phyloP scores from a whole-genome alignment of 2,888 invertebrate species.

The Sesamia inferens region DNA sequence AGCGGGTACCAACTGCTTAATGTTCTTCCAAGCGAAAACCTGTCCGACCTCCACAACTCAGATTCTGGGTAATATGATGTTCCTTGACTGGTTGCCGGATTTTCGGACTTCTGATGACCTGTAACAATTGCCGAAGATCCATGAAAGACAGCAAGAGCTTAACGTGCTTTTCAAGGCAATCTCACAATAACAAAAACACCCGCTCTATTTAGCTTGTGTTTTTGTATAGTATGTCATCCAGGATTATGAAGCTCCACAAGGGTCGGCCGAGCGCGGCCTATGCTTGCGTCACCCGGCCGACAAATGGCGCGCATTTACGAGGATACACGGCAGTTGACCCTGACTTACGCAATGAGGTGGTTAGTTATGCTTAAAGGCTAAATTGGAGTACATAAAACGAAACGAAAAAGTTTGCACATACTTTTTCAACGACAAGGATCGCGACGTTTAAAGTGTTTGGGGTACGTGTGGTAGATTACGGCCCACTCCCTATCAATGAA shows the following conservation, averaged over 20 bases:
- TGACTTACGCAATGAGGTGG: slow-evolving; percentile 21
- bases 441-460: neutral
- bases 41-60: no score
- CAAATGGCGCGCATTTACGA: slow-evolving; percentile 36
- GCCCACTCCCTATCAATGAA: neutral
- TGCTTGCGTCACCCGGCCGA: slow-evolving; percentile 31
- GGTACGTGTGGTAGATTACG: neutral
- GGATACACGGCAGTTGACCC: slow-evolving; percentile 34
- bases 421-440: neutral
- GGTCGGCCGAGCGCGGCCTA: slow-evolving; percentile 31
- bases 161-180: neutral
- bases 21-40: no score
- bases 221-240: slow-evolving; percentile 32
- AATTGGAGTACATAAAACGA: slow-evolving; percentile 16
- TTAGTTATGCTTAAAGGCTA: slow-evolving; percentile 31
- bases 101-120: no score
- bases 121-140: no score
- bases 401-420: neutral
- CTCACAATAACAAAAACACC: slow-evolving; percentile 3
- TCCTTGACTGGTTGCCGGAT: no score
- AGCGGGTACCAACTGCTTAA: no score
- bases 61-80: no score
- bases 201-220: slow-evolving; percentile 15
- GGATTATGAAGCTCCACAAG: slow-evolving; percentile 39
- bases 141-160: no score